phyloP scores from a whole-genome alignment of 2,113 vertebrate genomes.

The Trichomycterus rosablanca region DNA sequence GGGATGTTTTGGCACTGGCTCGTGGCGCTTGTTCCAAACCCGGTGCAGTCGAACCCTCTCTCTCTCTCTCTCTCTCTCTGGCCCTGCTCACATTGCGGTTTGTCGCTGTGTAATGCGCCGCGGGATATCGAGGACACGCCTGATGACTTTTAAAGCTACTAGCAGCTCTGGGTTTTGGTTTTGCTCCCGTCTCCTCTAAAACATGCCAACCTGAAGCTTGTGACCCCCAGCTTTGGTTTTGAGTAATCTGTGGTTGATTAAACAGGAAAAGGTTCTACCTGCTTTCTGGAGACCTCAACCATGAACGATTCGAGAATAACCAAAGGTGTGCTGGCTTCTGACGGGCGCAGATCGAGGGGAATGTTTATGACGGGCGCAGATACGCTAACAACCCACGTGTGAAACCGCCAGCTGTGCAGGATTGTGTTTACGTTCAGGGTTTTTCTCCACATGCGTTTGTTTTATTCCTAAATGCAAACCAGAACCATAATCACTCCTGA shows the following conservation, averaged over 20 bases:
- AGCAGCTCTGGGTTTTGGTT: not conserved
- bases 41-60: slow-evolving; percentile 17
- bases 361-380: slow-evolving; percentile 4
- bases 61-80: slow-evolving; percentile 42
- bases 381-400: not conserved
- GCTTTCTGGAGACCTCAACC: slow-evolving; percentile 19
- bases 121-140: slow-evolving; percentile 18
- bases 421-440: slow-evolving; percentile 16
- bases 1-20: slow-evolving; percentile 14
- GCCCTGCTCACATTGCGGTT: slow-evolving; percentile 38
- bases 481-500: not conserved
- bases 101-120: slow-evolving; percentile 24
- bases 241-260: slow-evolving; percentile 13
- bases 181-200: slow-evolving; percentile 10
- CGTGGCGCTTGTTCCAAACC: slow-evolving; percentile 11
- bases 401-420: not conserved
- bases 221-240: slow-evolving; percentile 15
- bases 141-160: slow-evolving; percentile 28
- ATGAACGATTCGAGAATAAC: not conserved
- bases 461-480: not conserved
- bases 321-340: slow-evolving; percentile 10
- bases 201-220: slow-evolving; percentile 5
- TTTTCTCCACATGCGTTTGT: slow-evolving; percentile 7
- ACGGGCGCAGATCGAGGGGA: no score
- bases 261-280: slow-evolving; percentile 7